These are phyloP conservation scores for Morelia viridis DNA, from an alignment of 2,797 vertebrate genomes.

Conservation along the genomic window DNA sequence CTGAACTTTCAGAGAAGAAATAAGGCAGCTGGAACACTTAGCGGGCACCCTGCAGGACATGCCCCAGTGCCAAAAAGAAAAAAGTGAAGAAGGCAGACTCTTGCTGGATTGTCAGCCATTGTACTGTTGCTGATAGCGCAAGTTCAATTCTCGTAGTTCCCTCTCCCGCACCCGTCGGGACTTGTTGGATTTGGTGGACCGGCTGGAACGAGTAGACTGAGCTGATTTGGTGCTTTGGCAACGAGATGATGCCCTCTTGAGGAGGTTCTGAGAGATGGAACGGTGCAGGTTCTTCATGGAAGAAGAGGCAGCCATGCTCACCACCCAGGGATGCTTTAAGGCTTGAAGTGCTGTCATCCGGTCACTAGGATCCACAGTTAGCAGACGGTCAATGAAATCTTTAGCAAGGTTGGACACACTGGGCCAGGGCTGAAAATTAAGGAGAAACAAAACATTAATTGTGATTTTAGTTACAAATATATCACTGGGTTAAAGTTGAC, in stretches of 20 bases:
- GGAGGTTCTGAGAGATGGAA: conserved; percentile 97
- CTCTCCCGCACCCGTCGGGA: conserved; percentile 90
- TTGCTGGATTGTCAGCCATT: conserved; percentile 78
- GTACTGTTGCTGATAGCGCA: conserved; percentile 96
- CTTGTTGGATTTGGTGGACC: conserved; percentile 95
- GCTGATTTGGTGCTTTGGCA: conserved; percentile 98
- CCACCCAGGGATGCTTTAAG: conserved; percentile 94
- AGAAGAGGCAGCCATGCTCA: conserved; percentile 97
- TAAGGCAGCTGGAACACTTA: conserved; percentile 3
- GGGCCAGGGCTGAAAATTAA: conserved; percentile 89
- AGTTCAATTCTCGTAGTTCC: conserved; percentile 93
- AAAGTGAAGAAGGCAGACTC: not conserved
- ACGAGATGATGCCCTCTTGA: conserved; percentile 94
- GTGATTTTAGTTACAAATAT: not conserved
- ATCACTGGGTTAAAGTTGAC: not conserved
- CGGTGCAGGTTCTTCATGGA: conserved; percentile 99
- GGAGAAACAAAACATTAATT: not conserved
- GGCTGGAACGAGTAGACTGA: conserved; percentile 93
- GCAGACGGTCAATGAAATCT: conserved; percentile 95
- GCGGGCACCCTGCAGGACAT: not conserved
- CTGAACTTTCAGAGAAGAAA: conserved; percentile 43
- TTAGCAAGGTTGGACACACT: conserved; percentile 97
- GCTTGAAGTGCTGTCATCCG: conserved; percentile 93
- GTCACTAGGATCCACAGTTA: conserved; percentile 91
- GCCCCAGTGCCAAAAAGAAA: not conserved